Evolutionary conservation across 2,888 invertebrate species (phyloP), one percentile per base, ranked within the genome.

Genomic region (Buathra laborator): DNA sequence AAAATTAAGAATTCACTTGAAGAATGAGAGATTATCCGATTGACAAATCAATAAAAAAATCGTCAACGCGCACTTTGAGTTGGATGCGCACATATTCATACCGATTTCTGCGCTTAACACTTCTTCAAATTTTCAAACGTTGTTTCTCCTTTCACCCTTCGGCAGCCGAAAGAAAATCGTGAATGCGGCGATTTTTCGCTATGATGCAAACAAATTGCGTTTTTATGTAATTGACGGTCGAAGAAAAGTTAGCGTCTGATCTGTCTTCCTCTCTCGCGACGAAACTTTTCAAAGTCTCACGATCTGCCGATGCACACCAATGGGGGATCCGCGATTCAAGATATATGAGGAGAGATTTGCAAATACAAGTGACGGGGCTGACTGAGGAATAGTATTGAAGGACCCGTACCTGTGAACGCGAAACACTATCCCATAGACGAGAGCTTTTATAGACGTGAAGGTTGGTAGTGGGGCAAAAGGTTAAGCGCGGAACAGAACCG

Each of bases 311-410:
- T 37, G 62, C 14, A 56, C 75, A 75, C 68, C 53, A 24, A 1
- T 19, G n/a, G 24, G 24, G 24, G 24, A 9, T 37, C 12, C n/a
- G 7, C 32, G n/a, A 24, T 66, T 48, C 14, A 19, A 29, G 56
- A 24, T 12, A n/a, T 14, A n/a, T 14, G 9, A 44, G 43, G 16
- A 68, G 56, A 74, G 29, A 53, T 70, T 74, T 51, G 29, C 14
- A 67, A 44, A 59, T 32, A 32, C 29, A 3, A 56, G 44, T 72
- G 43, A 67, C 67, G 84, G 71, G 51, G 32, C 72, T 62, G 16
- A 66, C 37, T 9, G 81, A 81, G 84, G 48, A 68, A 81, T 67
- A 76, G 77, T 81, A 77, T 81, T 67, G 48, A 83, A 87, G 62
- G 62, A 62, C 32, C 32, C 74, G 48, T 64, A 75, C 74, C 74